phyloP scores from a whole-genome alignment of 2,797 vertebrate genomes.

The Micropoecilia bifurca region DNA sequence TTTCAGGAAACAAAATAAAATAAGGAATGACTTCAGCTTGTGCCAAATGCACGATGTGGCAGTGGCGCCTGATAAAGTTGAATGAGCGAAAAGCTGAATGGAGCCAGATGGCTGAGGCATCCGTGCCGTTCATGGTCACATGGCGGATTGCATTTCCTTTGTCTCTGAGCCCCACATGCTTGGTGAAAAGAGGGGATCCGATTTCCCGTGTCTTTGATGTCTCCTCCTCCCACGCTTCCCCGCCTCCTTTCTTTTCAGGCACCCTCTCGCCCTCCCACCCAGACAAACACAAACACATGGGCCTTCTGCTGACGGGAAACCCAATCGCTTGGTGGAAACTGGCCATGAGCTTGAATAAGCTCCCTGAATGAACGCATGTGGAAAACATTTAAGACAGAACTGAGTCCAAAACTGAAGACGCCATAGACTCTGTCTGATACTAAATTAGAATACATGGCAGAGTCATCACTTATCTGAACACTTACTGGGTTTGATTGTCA shows the following conservation, averaged over 20 bases:
- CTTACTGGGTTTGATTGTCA: background rate
- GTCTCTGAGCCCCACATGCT: constrained; percentile 66
- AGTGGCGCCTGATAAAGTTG: constrained; percentile 54
- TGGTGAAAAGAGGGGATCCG: constrained; percentile 64
- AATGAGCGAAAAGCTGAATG: constrained; percentile 79
- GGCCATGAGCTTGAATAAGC: constrained; percentile 36
- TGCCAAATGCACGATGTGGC: constrained; percentile 9
- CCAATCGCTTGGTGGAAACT: constrained; percentile 47
- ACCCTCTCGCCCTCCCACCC: constrained; percentile 30
- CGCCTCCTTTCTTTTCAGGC: constrained; percentile 37
- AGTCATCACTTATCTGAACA: background rate
- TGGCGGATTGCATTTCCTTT: constrained; percentile 72
- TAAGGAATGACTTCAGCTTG: background rate
- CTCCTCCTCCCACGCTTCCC: constrained; percentile 69
- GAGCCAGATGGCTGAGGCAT: constrained; percentile 66
- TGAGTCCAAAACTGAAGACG: constrained; percentile 7
- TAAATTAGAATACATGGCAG: background rate
- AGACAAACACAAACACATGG: constrained; percentile 23
- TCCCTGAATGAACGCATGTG: constrained; percentile 47
- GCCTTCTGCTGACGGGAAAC: constrained; percentile 57
- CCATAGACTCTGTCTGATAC: constrained; percentile 4
- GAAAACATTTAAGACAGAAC: constrained; percentile 34
- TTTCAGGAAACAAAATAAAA: too few species aligned
- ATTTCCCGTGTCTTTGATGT: constrained; percentile 77
- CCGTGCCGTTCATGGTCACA: constrained; percentile 66